phyloP scores from a whole-genome alignment of 2,888 invertebrate genomes.

The Leucophenga montana region DNA sequence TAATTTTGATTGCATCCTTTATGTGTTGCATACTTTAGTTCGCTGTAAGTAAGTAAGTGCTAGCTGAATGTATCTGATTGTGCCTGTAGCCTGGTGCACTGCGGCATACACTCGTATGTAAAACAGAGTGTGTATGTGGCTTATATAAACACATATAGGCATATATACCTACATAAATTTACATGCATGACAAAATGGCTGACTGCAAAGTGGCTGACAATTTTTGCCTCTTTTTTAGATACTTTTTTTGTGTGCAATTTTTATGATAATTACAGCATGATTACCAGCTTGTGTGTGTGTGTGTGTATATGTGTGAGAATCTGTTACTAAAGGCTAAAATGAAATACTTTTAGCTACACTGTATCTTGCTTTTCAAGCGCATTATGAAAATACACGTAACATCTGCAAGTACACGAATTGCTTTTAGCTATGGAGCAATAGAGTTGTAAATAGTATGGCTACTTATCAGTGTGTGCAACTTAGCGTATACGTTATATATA shows the following conservation, averaged over 20 bases:
- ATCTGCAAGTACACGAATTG: too few species aligned
- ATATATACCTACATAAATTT: neutral
- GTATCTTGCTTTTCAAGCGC: neutral
- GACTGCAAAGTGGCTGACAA: conserved; percentile 5
- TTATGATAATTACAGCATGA: conserved; percentile 18
- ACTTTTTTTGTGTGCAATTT: neutral
- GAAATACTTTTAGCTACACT: neutral
- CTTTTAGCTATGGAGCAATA: too few species aligned
- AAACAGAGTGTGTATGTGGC: neutral
- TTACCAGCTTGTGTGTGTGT: conserved; percentile 2
- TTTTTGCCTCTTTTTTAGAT: neutral
- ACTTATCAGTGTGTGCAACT: neutral
- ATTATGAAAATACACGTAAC: too few species aligned
- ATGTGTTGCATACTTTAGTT: conserved; percentile 11
- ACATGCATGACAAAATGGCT: conserved; percentile 11
- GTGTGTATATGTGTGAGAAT: neutral
- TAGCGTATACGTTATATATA: conserved; percentile 10
- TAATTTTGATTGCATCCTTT: conserved; percentile 65
- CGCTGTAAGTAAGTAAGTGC: neutral
- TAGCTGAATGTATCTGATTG: neutral
- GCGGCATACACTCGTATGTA: neutral
- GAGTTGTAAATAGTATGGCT: too few species aligned
- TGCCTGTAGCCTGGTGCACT: neutral
- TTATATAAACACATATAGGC: neutral
- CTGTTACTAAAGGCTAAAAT: neutral